Percentiles rank a stretch among this genome's conserved stretches.
These are phyloP conservation scores for Drosophila nasuta DNA, from an alignment of 1,140 invertebrate genomes.

Conservation along the genomic window DNA sequence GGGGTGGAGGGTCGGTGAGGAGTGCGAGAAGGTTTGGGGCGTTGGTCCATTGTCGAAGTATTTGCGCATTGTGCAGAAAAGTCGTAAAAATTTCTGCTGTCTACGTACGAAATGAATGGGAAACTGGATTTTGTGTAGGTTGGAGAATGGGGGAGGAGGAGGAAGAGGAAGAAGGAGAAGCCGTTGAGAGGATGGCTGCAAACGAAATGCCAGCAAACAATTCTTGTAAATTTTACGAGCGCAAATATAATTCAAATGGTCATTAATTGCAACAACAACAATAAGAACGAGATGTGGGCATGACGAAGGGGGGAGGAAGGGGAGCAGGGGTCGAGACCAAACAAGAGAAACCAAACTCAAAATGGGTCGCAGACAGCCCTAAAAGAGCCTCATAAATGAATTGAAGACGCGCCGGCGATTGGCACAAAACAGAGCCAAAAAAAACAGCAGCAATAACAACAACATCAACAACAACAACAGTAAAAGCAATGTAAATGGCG, in stretches of 20 bases:
- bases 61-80: constrained; percentile 82
- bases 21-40: constrained; percentile 13
- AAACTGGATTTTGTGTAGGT: constrained; percentile 42
- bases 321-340: constrained; percentile 4
- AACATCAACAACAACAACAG: constrained; percentile 2
- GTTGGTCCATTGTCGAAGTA: constrained; percentile 74
- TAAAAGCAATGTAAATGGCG: constrained; percentile 19
- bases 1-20: constrained; percentile 1
- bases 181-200: constrained; percentile 20
- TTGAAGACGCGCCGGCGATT: constrained; percentile 61
- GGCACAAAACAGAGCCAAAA: constrained; percentile 18
- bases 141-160: not conserved
- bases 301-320: not conserved
- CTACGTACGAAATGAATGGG: constrained; percentile 73
- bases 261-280: constrained; percentile 81
- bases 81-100: constrained; percentile 82
- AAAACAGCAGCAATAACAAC: constrained; percentile 4
- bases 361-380: constrained; percentile 70
- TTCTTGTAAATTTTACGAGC: constrained; percentile 84
- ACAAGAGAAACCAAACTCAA: constrained; percentile 54
- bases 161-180: not conserved
- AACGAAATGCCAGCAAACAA: constrained; percentile 63
- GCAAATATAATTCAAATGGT: constrained; percentile 84
- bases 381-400: constrained; percentile 78
- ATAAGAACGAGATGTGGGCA: not conserved